Percentiles rank a stretch among this genome's conserved stretches.
Conservation (phyloP, 2,797 vertebrate species). For the Sphaeramia orbicularis region DNA sequence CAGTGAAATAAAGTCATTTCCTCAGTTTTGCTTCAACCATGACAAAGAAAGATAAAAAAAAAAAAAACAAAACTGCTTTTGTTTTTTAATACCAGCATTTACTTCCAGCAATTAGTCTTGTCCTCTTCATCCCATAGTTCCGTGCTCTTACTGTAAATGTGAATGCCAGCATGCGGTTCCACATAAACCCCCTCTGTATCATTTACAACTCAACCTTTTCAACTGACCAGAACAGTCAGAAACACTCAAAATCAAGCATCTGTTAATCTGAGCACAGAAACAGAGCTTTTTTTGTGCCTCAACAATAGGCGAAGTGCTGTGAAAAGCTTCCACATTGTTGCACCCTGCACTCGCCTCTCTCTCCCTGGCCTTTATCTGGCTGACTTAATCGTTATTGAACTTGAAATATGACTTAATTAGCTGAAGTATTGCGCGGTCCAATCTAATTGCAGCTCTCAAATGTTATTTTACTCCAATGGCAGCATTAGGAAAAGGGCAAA, state of each 20-base stretch:
- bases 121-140: neutral
- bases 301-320: conserved; percentile 38
- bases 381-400: conserved; percentile 77
- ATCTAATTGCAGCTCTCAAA: conserved; percentile 78
- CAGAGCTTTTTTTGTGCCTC: conserved; percentile 20
- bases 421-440: conserved; percentile 64
- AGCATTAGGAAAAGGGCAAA: conserved; percentile 73
- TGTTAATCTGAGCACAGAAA: conserved; percentile 17
- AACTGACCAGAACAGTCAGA: conserved; percentile 25
- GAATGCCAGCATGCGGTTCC: neutral
- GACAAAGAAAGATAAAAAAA: no score
- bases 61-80: no score
- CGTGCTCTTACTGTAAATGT: neutral
- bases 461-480: conserved; percentile 74
- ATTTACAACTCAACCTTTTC: conserved; percentile 18
- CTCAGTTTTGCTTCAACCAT: no score
- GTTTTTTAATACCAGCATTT: no score
- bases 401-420: conserved; percentile 86
- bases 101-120: no score
- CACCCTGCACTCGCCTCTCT: conserved; percentile 18
- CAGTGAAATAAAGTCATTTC: no score
- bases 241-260: conserved; percentile 25
- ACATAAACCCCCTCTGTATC: neutral
- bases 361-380: conserved; percentile 76
- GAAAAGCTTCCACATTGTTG: conserved; percentile 51